A percentile compares a stretch with the other conserved stretches of the same genome.
Conservation (phyloP, 2,888 invertebrate species). For the Phaedon cochleariae region DNA sequence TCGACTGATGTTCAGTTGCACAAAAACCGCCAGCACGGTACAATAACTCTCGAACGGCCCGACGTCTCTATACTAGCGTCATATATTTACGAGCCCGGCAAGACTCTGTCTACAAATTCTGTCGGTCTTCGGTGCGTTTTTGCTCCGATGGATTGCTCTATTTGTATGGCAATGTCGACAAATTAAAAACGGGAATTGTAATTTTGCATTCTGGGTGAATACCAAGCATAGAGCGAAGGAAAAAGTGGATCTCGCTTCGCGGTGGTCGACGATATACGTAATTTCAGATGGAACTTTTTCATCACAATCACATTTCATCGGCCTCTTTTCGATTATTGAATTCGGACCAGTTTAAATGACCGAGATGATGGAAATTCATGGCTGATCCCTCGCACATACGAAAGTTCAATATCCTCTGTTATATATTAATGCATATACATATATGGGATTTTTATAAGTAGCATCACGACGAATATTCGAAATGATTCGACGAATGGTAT, state of each 20-base stretch:
- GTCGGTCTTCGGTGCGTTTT: constrained; percentile 26
- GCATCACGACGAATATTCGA: no score
- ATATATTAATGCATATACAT: no score
- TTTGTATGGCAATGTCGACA: constrained; percentile 48
- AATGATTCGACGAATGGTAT: no score
- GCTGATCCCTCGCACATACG: no score
- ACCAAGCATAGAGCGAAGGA: constrained; percentile 15
- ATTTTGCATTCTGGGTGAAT: constrained; percentile 29
- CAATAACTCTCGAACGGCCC: constrained; percentile 44
- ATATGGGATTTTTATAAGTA: no score
- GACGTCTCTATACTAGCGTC: constrained; percentile 53
- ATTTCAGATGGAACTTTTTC: neutral
- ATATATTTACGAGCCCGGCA: constrained; percentile 50
- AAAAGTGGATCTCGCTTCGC: constrained; percentile 26
- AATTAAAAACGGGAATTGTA: constrained; percentile 27
- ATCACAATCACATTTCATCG: no score
- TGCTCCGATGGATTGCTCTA: constrained; percentile 51
- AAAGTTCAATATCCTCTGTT: no score
- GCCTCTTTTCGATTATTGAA: no score
- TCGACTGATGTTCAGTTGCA: constrained; percentile 39
- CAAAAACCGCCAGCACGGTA: constrained; percentile 42
- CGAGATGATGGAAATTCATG: no score
- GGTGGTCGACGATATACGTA: constrained; percentile 33
- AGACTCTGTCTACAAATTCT: constrained; percentile 49
- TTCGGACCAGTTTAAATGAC: no score